Conservation (phyloP, 1,140 invertebrate genomes). For the Penaeus japonicus region DNA sequence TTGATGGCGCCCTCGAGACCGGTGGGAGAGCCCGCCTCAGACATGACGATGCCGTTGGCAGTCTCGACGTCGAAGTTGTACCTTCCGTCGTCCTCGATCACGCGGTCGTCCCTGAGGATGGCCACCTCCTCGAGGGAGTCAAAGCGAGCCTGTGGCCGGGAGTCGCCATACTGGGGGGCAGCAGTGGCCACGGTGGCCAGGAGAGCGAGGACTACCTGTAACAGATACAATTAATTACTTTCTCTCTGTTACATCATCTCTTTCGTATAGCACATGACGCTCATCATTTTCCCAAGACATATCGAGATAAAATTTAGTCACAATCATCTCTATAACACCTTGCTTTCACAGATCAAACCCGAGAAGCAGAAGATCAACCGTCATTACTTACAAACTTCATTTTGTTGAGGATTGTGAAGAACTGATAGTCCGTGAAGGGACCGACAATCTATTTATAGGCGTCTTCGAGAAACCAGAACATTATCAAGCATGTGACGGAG, state of each 20-base stretch:
- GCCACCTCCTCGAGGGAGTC: neutral
- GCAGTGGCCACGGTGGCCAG: conserved; percentile 1
- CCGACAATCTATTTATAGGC: conserved; percentile 22
- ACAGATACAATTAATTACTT: neutral
- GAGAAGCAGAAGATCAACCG: neutral
- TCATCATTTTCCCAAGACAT: neutral
- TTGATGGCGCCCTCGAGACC: neutral
- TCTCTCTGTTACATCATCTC: no score
- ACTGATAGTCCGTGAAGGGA: neutral
- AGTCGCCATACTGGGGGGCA: neutral
- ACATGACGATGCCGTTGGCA: no score
- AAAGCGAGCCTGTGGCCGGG: neutral
- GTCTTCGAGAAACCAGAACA: conserved; percentile 11
- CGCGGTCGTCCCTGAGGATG: neutral
- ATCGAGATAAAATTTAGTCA: no score
- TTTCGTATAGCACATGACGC: neutral
- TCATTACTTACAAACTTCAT: neutral
- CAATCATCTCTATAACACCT: neutral
- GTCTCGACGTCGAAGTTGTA: no score
- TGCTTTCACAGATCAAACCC: neutral
- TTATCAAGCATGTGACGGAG: conserved; percentile 27
- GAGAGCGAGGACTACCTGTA: conserved; percentile 11
- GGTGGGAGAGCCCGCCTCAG: neutral
- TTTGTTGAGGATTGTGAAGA: neutral
- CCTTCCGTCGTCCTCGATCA: no score